Percentiles rank a stretch among this genome's conserved stretches.
These are phyloP conservation scores for Salvelinus sp. DNA, from an alignment of 2,113 vertebrate species.

Conservation along the genomic window DNA sequence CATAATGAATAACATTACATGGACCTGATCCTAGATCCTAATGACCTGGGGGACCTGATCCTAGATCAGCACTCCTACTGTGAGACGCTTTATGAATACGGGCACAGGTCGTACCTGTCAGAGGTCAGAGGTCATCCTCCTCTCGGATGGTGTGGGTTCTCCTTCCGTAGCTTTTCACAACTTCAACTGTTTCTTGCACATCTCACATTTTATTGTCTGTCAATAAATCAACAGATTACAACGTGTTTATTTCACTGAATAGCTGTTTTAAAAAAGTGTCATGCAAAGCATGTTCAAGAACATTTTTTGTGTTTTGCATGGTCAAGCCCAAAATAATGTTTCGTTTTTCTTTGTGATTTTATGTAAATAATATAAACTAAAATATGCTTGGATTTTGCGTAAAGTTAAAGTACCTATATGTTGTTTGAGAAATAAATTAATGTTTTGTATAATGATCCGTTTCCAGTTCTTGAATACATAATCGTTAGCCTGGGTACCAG, in stretches of 20 bases:
- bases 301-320: constrained; percentile 77
- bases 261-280: constrained; percentile 45
- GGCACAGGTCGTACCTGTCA: constrained; percentile 40
- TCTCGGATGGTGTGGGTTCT: constrained; percentile 48
- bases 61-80: no score
- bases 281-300: constrained; percentile 58
- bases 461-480: not conserved
- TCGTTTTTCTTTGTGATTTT: constrained; percentile 41
- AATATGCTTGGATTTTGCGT: constrained; percentile 59
- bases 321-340: constrained; percentile 72
- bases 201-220: constrained; percentile 50
- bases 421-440: constrained; percentile 73
- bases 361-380: constrained; percentile 71
- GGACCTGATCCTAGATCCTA: no score
- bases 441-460: constrained; percentile 33
- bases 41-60: no score
- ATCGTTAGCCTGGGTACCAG: not conserved
- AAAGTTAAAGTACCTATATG: constrained; percentile 58
- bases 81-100: no score
- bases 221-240: constrained; percentile 13
- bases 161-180: constrained; percentile 44
- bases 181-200: constrained; percentile 51
- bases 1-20: no score
- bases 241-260: constrained; percentile 23
- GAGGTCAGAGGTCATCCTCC: constrained; percentile 47